Base-by-base conservation (phyloP, 2,888 invertebrate species). In the Norana najaformis region DNA sequence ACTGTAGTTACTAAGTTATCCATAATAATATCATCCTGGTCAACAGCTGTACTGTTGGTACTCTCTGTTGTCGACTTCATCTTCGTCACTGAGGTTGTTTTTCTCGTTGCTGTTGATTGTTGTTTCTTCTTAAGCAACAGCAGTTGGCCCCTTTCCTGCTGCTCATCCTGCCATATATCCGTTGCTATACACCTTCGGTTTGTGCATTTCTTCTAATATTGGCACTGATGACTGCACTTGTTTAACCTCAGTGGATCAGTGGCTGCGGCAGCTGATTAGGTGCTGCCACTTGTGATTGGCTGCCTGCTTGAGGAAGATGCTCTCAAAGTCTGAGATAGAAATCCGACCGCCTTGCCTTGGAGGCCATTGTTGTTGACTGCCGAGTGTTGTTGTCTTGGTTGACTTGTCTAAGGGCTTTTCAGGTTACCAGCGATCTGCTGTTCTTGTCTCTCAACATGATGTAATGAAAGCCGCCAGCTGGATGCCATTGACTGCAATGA, bases 381-480 rank as follows among this genome's bases (percentile, higher is more conserved):
- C 35, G 35, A 85, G 35, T 85, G 37, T 85, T 85, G 37, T 83
- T 83, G 34, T n/a, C 5, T 3, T 18, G 83, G 18, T 36, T 83
- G 35, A 36, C 85, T 85, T 69, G 36, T 36, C 37, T 85, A 85
- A 85, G 35, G 37, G 85, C 85, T 37, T 85, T 85, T 85, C 85
- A 35, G 37, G 85, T 85, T 85, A 85, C 85, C 35, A 85, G 85
- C 85, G 20, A 85, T 85, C 85, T 85, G 36, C 85, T 85, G 85
- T 37, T 85, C 36, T 23, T 37, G 85, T 85, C 85, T 36, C 35
- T 85, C 85, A 85, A 23, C 85, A 37, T 37, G 35, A 85, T 14
- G 37, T 85, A 85, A 85, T 85, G 85, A 85, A 85, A 85, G 85
- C 85, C 85, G 85, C 36, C 85, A 85, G 85, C 35, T 85, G 85